A percentile compares a stretch with the other conserved stretches of the same genome.
Conservation (phyloP, 2,113 vertebrate species). For the Caranx ignobilis region DNA sequence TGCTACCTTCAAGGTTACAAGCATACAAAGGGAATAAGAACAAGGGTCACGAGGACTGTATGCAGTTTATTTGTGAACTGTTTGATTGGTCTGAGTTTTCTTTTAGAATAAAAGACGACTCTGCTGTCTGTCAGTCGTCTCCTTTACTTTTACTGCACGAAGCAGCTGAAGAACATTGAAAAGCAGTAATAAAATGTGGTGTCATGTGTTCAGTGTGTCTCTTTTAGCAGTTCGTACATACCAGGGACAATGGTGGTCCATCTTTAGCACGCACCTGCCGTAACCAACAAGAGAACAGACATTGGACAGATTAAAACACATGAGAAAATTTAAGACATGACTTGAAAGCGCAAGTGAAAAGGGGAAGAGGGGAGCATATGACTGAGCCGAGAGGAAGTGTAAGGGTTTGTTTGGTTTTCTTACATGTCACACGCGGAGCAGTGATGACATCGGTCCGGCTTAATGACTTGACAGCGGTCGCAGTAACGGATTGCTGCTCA, state of each 20-base stretch:
- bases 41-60: not conserved
- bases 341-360: not conserved
- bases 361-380: not conserved
- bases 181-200: not conserved
- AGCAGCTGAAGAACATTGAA: not conserved
- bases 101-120: not conserved
- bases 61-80: not conserved
- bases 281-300: not conserved
- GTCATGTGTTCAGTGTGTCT: not conserved
- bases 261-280: conserved; percentile 95
- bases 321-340: not conserved
- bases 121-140: not conserved
- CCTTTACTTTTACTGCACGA: not conserved
- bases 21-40: not conserved
- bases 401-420: not conserved
- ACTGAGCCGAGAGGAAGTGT: not conserved
- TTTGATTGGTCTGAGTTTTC: not conserved
- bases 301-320: not conserved
- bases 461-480: conserved; percentile 95
- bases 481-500: conserved; percentile 94
- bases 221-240: conserved; percentile 75
- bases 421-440: conserved; percentile 97
- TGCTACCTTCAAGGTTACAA: not conserved
- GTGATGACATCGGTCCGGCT: conserved; percentile 97
- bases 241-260: conserved; percentile 99